phyloP scores from a whole-genome alignment of 2,888 invertebrate genomes.

The Drosophila atroscutellata region DNA sequence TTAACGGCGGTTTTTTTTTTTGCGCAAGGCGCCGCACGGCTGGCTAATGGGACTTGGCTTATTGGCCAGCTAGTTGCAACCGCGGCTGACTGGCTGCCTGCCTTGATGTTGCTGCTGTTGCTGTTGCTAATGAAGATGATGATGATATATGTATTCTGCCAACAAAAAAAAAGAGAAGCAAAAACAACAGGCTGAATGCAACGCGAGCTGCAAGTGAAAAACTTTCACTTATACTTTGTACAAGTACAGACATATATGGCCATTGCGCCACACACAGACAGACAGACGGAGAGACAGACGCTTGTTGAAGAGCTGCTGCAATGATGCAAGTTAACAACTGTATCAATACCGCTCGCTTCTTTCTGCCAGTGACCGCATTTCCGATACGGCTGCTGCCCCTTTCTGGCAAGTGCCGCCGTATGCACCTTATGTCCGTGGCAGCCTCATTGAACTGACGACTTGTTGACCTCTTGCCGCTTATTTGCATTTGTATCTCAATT shows the following conservation, averaged over 20 bases:
- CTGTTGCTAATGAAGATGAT: slow-evolving; percentile 28
- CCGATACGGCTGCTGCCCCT: slow-evolving; percentile 43
- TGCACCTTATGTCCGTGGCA: slow-evolving; percentile 13
- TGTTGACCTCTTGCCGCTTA: slow-evolving; percentile 60
- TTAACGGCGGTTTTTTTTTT: slow-evolving; percentile 33
- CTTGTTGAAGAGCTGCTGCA: slow-evolving; percentile 38
- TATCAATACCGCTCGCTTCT: slow-evolving; percentile 32
- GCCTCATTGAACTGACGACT: slow-evolving; percentile 20
- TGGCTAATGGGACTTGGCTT: slow-evolving; percentile 56
- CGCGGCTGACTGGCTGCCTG: slow-evolving; percentile 39
- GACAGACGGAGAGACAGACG: background rate
- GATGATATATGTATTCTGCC: slow-evolving; percentile 63
- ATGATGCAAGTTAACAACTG: slow-evolving; percentile 53
- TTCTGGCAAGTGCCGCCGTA: slow-evolving; percentile 32
- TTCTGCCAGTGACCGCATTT: slow-evolving; percentile 44
- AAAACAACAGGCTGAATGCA: slow-evolving; percentile 47
- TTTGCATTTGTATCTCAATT: slow-evolving; percentile 51
- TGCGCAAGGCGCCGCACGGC: slow-evolving; percentile 53
- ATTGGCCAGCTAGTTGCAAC: slow-evolving; percentile 47
- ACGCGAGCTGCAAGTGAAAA: slow-evolving; percentile 73
- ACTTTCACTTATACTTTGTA: slow-evolving; percentile 71
- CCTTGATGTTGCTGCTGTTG: slow-evolving; percentile 48
- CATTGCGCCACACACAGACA: slow-evolving; percentile 66
- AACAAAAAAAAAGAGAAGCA: slow-evolving; percentile 24
- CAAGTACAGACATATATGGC: slow-evolving; percentile 27